Conservation (phyloP, 2,797 vertebrate species). For the Lutjanus campechanus region DNA sequence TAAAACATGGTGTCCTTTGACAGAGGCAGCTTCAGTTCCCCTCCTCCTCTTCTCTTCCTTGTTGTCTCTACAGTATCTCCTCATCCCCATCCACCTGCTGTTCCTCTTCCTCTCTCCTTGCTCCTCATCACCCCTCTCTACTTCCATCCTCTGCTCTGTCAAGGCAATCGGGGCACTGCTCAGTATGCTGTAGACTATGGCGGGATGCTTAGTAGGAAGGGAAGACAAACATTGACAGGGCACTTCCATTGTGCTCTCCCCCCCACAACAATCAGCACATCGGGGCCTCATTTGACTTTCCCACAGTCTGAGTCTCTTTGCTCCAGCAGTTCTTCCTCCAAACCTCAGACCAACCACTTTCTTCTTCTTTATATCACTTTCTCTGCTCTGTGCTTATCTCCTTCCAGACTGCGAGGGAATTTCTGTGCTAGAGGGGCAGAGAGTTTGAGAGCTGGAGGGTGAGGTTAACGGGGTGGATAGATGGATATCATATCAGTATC, state of each 20-base stretch:
- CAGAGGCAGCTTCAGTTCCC: conserved; percentile 47
- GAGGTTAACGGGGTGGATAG: conserved; percentile 52
- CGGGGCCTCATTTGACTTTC: conserved; percentile 85
- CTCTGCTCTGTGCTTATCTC: conserved; percentile 47
- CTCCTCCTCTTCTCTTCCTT: background rate
- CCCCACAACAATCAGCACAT: conserved; percentile 69
- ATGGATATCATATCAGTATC: conserved; percentile 76
- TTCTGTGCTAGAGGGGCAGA: conserved; percentile 59
- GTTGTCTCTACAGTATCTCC: conserved; percentile 21
- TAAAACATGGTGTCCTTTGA: conserved; percentile 74
- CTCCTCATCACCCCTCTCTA: conserved; percentile 36
- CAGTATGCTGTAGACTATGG: conserved; percentile 68
- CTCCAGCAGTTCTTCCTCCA: conserved; percentile 43
- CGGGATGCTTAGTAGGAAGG: conserved; percentile 65
- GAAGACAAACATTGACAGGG: conserved; percentile 83
- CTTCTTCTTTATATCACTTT: conserved; percentile 43
- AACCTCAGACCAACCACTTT: conserved; percentile 54
- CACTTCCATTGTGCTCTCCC: conserved; percentile 75
- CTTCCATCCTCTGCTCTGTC: conserved; percentile 50
- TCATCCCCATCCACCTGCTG: conserved; percentile 56
- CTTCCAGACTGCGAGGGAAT: conserved; percentile 50
- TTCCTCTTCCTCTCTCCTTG: conserved; percentile 14
- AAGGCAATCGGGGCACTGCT: conserved; percentile 57
- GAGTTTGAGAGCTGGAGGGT: conserved; percentile 42
- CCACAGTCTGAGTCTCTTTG: conserved; percentile 78